Percentiles rank a stretch among this genome's conserved stretches.
Evolutionary conservation across 2,888 invertebrate genomes (phyloP).

Genomic region (Pristionchus mayeri): DNA sequence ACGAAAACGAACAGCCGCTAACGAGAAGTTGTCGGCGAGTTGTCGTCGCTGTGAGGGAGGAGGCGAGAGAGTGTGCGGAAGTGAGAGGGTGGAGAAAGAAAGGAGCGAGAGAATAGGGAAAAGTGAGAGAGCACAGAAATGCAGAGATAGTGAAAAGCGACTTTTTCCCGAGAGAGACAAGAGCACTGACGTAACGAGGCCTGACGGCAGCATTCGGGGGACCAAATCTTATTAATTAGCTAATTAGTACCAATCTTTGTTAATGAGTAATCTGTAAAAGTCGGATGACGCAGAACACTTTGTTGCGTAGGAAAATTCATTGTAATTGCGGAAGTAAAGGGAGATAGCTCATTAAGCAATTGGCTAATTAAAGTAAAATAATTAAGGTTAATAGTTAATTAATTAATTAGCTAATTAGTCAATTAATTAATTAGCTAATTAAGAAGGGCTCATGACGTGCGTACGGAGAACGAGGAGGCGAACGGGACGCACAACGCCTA

Average conservation of each 20-base stretch:
- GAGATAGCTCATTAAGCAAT: too few relatives aligned
- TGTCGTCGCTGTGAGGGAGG: neutral
- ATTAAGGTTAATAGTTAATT: neutral
- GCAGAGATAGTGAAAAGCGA: neutral
- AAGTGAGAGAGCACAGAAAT: neutral
- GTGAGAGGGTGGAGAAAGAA: neutral
- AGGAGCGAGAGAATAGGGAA: neutral
- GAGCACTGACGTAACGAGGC: neutral
- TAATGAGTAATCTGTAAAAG: neutral
- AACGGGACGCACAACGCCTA: conserved; percentile 11
- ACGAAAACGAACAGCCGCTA: conserved; percentile 9
- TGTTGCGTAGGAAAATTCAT: too few relatives aligned
- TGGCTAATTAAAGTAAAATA: neutral
- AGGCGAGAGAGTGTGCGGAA: neutral
- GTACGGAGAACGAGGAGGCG: conserved; percentile 23
- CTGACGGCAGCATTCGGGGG: too few relatives aligned
- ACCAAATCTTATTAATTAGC: too few relatives aligned
- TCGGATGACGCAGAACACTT: too few relatives aligned
- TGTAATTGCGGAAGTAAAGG: too few relatives aligned
- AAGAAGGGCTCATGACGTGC: conserved; percentile 39
- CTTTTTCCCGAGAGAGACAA: conserved; percentile 19
- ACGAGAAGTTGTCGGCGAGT: neutral
- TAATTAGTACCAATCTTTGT: neutral
- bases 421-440: neutral
- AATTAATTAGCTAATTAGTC: neutral